Conservation (phyloP, 2,113 vertebrate genomes). For the Ameiurus melas region DNA sequence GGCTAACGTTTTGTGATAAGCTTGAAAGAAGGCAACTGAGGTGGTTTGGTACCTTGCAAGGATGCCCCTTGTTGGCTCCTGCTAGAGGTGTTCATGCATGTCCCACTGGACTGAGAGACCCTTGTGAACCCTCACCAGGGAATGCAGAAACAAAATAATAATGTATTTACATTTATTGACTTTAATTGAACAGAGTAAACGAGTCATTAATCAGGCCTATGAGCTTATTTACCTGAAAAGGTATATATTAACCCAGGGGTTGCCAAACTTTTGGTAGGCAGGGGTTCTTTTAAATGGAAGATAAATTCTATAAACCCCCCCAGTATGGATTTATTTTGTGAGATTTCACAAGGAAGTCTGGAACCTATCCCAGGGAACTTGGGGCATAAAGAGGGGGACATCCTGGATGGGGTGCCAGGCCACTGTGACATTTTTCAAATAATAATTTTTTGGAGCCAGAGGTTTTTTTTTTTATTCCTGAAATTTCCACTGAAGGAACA, state of each 20-base stretch:
- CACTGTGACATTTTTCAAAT: background rate
- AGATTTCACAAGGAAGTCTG: background rate
- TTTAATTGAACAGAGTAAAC: background rate
- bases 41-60: background rate
- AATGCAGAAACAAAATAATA: background rate
- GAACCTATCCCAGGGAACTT: no score
- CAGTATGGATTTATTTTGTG: background rate
- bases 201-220: background rate
- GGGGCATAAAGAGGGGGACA: no score
- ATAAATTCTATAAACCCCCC: background rate
- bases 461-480: background rate
- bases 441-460: no score
- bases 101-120: background rate
- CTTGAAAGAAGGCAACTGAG: background rate
- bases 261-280: background rate
- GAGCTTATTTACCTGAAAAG: background rate
- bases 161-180: background rate
- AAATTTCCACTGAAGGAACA: background rate
- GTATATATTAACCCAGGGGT: background rate
- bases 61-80: background rate
- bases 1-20: background rate
- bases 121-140: background rate
- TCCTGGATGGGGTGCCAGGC: no score
- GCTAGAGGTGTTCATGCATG: background rate
- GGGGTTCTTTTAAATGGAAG: background rate